Evolutionary conservation across 2,113 vertebrate species (phyloP).

Genomic region (Columba livia): DNA sequence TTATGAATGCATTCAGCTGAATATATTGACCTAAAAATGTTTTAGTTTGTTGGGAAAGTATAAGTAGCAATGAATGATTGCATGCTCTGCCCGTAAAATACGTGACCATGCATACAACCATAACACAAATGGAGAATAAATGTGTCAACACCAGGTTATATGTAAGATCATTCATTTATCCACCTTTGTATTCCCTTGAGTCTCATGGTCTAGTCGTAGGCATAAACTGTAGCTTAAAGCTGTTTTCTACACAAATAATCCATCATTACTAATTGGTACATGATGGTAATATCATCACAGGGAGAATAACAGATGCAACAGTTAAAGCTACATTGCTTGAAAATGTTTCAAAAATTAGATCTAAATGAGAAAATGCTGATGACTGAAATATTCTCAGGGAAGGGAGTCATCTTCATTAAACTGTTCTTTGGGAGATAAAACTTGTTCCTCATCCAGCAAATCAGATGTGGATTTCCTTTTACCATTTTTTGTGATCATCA

Average conservation of each 20-base stretch:
- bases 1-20: neutral
- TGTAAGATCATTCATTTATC: neutral
- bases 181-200: neutral
- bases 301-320: neutral
- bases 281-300: neutral
- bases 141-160: neutral
- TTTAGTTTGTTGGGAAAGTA: neutral
- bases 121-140: neutral
- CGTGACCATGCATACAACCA: neutral
- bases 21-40: neutral
- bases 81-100: neutral
- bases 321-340: neutral
- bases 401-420: neutral
- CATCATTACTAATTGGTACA: neutral
- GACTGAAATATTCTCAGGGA: neutral
- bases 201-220: neutral
- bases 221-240: neutral
- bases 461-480: neutral
- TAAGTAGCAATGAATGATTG: neutral
- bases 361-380: neutral
- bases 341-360: neutral
- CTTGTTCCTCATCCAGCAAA: neutral
- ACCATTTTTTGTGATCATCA: neutral
- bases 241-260: neutral
- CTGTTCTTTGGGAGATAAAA: neutral